Percentiles rank a stretch among this genome's conserved stretches.
phyloP scores from a whole-genome alignment of 2,888 invertebrate genomes.

The Heliconius hortense region DNA sequence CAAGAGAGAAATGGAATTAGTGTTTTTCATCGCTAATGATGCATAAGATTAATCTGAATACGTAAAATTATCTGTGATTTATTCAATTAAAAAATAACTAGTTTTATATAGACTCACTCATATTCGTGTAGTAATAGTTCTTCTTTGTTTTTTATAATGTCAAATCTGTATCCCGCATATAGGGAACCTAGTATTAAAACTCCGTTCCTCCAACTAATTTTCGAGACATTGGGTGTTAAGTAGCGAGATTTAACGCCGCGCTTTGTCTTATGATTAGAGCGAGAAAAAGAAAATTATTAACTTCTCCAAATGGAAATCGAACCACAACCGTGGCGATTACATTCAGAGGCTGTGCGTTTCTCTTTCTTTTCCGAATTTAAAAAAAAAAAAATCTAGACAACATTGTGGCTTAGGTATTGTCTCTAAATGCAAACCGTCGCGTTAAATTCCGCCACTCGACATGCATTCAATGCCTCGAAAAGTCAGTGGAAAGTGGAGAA shows the following conservation, averaged over 20 bases:
- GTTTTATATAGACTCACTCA: background rate
- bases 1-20: background rate
- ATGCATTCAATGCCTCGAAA: too few species aligned
- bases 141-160: background rate
- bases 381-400: too few species aligned
- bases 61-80: slow-evolving; percentile 4
- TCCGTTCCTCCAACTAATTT: background rate
- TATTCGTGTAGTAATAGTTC: background rate
- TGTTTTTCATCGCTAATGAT: background rate
- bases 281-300: background rate
- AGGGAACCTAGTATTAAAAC: background rate
- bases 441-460: background rate
- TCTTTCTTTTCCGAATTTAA: too few species aligned
- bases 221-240: background rate
- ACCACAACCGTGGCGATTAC: too few species aligned
- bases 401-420: too few species aligned
- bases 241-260: too few species aligned
- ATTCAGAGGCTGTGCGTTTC: too few species aligned
- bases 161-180: background rate
- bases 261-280: too few species aligned
- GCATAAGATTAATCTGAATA: background rate
- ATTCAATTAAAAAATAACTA: background rate
- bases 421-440: background rate
- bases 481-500: too few species aligned
- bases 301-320: background rate